phyloP scores from a whole-genome alignment of 1,140 invertebrate species.

The Apis dorsata region DNA sequence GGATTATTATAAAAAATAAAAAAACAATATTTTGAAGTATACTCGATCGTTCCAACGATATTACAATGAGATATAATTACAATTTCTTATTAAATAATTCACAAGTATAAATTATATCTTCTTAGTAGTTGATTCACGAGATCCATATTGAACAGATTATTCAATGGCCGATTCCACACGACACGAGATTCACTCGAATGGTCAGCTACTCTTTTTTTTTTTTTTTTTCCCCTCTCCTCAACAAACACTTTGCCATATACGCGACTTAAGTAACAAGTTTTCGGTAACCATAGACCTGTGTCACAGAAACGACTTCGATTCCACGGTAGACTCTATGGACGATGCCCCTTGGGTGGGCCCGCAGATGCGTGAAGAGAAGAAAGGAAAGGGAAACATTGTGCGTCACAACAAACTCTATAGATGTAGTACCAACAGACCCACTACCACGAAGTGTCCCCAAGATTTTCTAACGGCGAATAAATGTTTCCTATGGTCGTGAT shows the following conservation, averaged over 20 bases:
- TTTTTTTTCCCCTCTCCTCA: too few relatives aligned
- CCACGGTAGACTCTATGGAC: slow-evolving; percentile 12
- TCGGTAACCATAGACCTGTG: slow-evolving; percentile 49
- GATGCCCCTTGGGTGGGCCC: slow-evolving; percentile 55
- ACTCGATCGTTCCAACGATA: too few relatives aligned
- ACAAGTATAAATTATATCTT: too few relatives aligned
- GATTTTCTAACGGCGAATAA: slow-evolving; percentile 49
- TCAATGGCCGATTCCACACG: neutral
- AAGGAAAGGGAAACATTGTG: slow-evolving; percentile 45
- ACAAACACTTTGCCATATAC: slow-evolving; percentile 20
- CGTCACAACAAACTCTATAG: slow-evolving; percentile 31
- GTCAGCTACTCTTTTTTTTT: neutral
- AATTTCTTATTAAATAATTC: too few relatives aligned
- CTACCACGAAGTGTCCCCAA: slow-evolving; percentile 2
- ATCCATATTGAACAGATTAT: slow-evolving; percentile 15
- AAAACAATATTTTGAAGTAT: too few relatives aligned
- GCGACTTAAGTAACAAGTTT: slow-evolving; percentile 51
- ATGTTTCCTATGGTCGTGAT: slow-evolving; percentile 44
- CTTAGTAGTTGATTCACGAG: too few relatives aligned
- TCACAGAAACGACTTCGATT: slow-evolving; percentile 37
- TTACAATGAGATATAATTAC: too few relatives aligned
- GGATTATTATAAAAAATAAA: too few relatives aligned
- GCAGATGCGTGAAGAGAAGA: slow-evolving; percentile 57
- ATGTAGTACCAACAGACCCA: slow-evolving; percentile 14
- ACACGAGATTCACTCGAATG: slow-evolving; percentile 10